A percentile compares a stretch with the other conserved stretches of the same genome.
These are phyloP conservation scores for Orchesella flavescens DNA, from an alignment of 2,888 invertebrate species.

Conservation along the genomic window DNA sequence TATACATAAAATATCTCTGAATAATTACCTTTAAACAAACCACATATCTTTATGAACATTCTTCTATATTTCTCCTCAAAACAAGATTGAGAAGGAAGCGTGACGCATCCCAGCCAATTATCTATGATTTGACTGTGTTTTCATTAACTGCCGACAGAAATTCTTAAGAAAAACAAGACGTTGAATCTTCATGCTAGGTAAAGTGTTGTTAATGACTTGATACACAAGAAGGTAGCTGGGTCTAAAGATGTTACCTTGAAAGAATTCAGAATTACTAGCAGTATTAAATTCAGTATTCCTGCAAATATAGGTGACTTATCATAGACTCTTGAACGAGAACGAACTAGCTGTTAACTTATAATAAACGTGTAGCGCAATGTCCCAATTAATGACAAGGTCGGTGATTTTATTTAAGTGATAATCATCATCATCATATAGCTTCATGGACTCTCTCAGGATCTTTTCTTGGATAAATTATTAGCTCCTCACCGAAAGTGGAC, in stretches of 20 bases:
- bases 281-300: too few relatives aligned
- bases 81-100: too few relatives aligned
- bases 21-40: too few relatives aligned
- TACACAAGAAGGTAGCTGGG: constrained; percentile 2
- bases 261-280: too few relatives aligned
- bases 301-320: too few relatives aligned
- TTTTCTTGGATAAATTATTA: constrained; percentile 31
- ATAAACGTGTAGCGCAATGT: not conserved
- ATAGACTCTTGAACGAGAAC: too few relatives aligned
- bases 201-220: constrained; percentile 27
- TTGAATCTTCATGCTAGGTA: not conserved
- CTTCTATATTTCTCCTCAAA: too few relatives aligned
- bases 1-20: too few relatives aligned
- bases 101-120: constrained; percentile 19
- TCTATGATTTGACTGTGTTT: not conserved
- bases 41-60: too few relatives aligned
- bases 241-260: not conserved
- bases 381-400: not conserved
- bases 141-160: too few relatives aligned
- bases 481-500: constrained; percentile 32
- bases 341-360: not conserved
- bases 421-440: not conserved
- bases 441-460: constrained; percentile 29
- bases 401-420: too few relatives aligned
- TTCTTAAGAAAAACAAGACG: not conserved